Evolutionary conservation across 2,888 invertebrate genomes (phyloP).

Genomic region (Plebejus argus): DNA sequence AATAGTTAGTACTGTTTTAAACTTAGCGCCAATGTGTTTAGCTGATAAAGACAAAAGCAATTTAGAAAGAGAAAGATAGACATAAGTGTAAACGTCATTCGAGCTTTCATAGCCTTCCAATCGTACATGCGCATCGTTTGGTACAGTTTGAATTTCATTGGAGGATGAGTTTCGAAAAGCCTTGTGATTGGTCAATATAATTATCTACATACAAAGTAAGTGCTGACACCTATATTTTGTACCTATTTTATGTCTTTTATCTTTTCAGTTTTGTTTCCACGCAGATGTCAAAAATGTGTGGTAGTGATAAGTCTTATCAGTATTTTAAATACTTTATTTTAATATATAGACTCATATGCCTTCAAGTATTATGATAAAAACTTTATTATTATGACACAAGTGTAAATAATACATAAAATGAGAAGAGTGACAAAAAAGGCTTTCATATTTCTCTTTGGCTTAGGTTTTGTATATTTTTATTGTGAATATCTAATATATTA

Average conservation of each 20-base stretch:
- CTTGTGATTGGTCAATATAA: background rate
- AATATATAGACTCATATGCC: background rate
- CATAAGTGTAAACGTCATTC: background rate
- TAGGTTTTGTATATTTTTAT: constrained; percentile 55
- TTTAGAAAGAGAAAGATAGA: background rate
- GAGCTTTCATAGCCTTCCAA: background rate
- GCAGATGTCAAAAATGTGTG: constrained; percentile 1
- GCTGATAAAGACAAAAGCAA: background rate
- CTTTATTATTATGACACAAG: background rate
- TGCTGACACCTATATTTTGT: constrained; percentile 1
- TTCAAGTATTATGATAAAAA: constrained; percentile 3
- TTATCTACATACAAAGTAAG: background rate
- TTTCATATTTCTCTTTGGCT: constrained; percentile 51
- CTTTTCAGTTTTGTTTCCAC: no score
- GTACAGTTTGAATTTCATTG: background rate
- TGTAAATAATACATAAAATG: constrained; percentile 47
- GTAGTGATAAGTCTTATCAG: background rate
- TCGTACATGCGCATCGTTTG: background rate
- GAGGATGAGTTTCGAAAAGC: background rate
- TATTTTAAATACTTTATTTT: background rate
- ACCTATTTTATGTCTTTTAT: no score
- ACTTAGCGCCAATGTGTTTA: background rate
- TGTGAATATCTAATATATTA: constrained; percentile 70
- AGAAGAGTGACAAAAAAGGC: constrained; percentile 57
- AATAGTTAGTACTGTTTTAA: background rate